Percentiles rank a stretch among this genome's conserved stretches.
Evolutionary conservation across 2,797 vertebrate species (phyloP).

Genomic region (Otus scops): DNA sequence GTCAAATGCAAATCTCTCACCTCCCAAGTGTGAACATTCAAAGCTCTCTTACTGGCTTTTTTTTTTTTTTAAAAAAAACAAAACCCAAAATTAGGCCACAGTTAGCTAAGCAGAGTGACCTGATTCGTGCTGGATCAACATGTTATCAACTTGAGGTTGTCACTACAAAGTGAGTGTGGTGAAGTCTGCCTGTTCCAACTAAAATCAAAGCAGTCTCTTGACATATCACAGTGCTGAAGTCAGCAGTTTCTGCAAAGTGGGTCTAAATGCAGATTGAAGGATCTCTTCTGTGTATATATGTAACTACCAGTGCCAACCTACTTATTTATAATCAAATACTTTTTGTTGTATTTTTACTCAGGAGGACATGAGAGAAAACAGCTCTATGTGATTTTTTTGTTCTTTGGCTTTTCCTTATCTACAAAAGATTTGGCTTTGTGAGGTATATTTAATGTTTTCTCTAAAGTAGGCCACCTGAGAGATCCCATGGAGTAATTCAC

Average conservation of each 20-base stretch:
- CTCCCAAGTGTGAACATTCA: constrained; percentile 18
- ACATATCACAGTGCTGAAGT: constrained; percentile 19
- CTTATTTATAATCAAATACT: constrained; percentile 72
- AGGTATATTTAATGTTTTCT: constrained; percentile 55
- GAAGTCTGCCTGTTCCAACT: constrained; percentile 58
- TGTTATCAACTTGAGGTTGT: constrained; percentile 61
- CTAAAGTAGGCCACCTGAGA: constrained; percentile 60
- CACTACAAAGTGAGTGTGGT: constrained; percentile 51
- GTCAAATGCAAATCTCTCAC: constrained; percentile 49
- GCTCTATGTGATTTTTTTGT: background rate
- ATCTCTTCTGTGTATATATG: constrained; percentile 16
- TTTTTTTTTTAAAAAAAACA: background rate
- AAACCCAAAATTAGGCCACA: constrained; percentile 30
- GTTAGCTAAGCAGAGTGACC: constrained; percentile 61
- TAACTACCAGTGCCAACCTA: constrained; percentile 47
- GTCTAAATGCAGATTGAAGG: constrained; percentile 56
- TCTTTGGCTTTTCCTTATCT: background rate
- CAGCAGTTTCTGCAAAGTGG: constrained; percentile 19
- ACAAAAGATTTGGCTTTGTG: constrained; percentile 27
- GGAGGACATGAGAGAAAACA: constrained; percentile 25
- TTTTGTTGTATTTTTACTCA: constrained; percentile 55
- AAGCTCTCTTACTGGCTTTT: background rate
- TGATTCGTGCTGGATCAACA: constrained; percentile 68
- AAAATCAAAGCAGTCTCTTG: constrained; percentile 55
- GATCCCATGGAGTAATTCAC: constrained; percentile 39